Evolutionary conservation across 2,113 vertebrate species (phyloP), one percentile per base, ranked within the genome.

Genomic region (Stegastes partitus): DNA sequence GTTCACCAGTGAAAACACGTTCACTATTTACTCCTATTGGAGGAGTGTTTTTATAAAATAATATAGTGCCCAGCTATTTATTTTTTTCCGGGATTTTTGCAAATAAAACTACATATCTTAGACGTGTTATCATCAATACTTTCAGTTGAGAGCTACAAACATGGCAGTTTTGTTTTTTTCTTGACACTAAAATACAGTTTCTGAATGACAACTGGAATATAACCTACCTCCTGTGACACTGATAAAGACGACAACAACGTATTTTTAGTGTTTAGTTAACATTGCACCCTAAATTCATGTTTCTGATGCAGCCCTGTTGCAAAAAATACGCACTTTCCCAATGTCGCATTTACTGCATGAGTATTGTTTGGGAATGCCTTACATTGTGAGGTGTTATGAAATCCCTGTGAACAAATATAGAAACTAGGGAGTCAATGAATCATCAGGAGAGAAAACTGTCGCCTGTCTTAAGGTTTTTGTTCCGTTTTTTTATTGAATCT

Each of bases 391-490:
- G 9, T 26, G 22, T 23, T 22, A 47, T 47, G n/a, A 37, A 76
- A 66, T 77, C 12, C 14, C 23, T 37, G 3, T 79, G 12, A 75
- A 61, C 19, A 77, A 87, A 75, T 56, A 76, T 25, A 75, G 37
- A 31, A 73, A 59, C 55, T 26, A 53, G 23, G 12, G 45, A 65
- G 28, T 18, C 19, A 42, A 11, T 22, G 31, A 15, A 47, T 58
- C 26, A 54, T 3, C 53, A 39, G 45, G 25, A 54, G 9, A 42
- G 21, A 50, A 74, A 76, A 28, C 15, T 14, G 22, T 5, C 15
- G 19, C 22, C 42, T 56, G 7, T 16, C 31, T 7, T 59, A 9
- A 68, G 63, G 71, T 70, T 61, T 75, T 54, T 61, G 19, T 56
- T 37, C 10, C 28, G 9, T 50, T 59, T 44, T 55, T 42, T 49